Evolutionary conservation across 2,797 vertebrate genomes (phyloP).

Genomic region (Antennarius maculatus): DNA sequence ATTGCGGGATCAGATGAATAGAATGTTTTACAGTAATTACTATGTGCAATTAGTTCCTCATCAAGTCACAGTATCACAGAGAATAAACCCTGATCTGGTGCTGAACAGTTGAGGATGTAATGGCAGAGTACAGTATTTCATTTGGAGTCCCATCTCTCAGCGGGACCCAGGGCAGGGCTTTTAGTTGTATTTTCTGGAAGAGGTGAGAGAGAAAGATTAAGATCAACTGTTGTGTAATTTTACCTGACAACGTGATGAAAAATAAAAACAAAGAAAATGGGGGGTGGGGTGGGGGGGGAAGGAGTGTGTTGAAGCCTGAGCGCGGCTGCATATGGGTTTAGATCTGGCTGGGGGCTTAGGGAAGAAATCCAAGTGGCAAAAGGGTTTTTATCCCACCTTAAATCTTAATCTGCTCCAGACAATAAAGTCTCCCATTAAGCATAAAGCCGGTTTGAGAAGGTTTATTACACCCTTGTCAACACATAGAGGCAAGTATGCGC

Average conservation of each 20-base stretch:
- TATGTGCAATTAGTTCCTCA: slow-evolving; percentile 15
- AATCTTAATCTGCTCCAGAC: slow-evolving; percentile 64
- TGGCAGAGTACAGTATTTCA: slow-evolving; percentile 75
- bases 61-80: slow-evolving; percentile 41
- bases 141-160: slow-evolving; percentile 78
- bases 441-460: slow-evolving; percentile 53
- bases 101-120: slow-evolving; percentile 55
- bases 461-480: slow-evolving; percentile 63
- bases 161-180: slow-evolving; percentile 67
- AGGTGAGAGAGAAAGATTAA: slow-evolving; percentile 70
- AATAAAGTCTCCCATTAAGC: slow-evolving; percentile 65
- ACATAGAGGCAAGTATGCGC: slow-evolving; percentile 38
- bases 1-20: slow-evolving; percentile 1
- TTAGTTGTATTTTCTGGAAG: slow-evolving; percentile 71
- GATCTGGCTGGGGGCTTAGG: slow-evolving; percentile 37
- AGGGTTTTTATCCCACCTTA: slow-evolving; percentile 67
- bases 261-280: slow-evolving; percentile 43
- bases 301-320: slow-evolving; percentile 45
- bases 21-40: neutral
- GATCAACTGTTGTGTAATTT: slow-evolving; percentile 74
- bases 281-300: neutral
- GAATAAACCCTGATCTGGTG: slow-evolving; percentile 46
- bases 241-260: slow-evolving; percentile 77
- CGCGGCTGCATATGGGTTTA: slow-evolving; percentile 14
- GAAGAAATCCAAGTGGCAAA: slow-evolving; percentile 58